These are phyloP conservation scores for Poecilus cupreus DNA, from an alignment of 2,888 invertebrate genomes.

Conservation along the genomic window DNA sequence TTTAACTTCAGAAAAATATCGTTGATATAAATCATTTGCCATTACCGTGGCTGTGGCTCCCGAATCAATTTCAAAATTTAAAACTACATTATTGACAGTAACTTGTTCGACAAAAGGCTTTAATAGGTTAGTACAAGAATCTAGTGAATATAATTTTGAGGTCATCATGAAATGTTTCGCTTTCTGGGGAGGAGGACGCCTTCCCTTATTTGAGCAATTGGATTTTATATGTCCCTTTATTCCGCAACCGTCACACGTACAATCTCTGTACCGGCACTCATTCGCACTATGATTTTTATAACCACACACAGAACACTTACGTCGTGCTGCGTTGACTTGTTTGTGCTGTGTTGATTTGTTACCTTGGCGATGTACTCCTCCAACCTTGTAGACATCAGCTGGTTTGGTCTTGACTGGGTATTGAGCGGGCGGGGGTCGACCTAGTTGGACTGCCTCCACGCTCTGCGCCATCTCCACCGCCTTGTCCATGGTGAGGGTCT, in stretches of 20 bases:
- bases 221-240: not conserved
- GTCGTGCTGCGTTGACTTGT: not conserved
- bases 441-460: not conserved
- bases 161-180: not conserved
- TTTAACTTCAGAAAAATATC: not conserved
- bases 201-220: not conserved
- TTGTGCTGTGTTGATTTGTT: not conserved
- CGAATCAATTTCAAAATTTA: not conserved
- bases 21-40: not conserved
- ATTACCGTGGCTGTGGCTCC: not conserved
- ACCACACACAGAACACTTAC: not conserved
- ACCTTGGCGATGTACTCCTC: no score
- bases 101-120: not conserved
- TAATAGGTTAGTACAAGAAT: not conserved
- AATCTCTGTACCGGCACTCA: not conserved
- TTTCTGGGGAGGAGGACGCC: not conserved
- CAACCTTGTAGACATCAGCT: no score
- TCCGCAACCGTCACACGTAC: not conserved
- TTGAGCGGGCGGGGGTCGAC: no score
- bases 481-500: slow-evolving; percentile 58
- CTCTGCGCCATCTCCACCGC: slow-evolving; percentile 61
- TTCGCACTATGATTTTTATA: not conserved
- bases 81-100: not conserved
- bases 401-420: no score
- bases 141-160: not conserved